Evolutionary conservation across 2,113 vertebrate species (phyloP).

Genomic region (Thryonomys swinderianus): DNA sequence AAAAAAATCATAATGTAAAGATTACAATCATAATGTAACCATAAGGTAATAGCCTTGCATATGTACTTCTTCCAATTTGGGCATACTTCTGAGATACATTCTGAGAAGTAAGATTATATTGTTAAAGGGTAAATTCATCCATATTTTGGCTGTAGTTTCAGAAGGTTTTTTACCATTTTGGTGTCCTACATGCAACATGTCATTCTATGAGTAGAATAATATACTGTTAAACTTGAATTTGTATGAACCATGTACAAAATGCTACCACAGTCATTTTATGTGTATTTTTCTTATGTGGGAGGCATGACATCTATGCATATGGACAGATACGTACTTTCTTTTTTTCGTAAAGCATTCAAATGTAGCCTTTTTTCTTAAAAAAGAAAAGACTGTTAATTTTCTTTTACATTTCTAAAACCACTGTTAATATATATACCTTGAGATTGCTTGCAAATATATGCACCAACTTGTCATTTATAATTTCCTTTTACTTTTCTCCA

Average conservation of each 20-base stretch:
- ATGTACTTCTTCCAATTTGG: background rate
- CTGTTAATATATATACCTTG: background rate
- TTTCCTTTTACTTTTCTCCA: background rate
- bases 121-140: background rate
- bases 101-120: background rate
- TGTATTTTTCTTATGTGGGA: background rate
- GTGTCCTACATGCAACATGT: background rate
- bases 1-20: background rate
- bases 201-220: background rate
- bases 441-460: background rate
- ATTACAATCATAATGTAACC: background rate
- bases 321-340: background rate
- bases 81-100: background rate
- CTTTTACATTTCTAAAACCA: background rate
- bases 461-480: background rate
- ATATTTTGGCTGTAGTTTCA: background rate
- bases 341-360: background rate
- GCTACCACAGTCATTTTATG: background rate
- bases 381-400: background rate
- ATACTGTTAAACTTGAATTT: background rate
- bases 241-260: background rate
- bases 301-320: background rate
- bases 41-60: background rate
- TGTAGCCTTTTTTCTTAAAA: background rate
- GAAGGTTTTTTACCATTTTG: background rate